These are phyloP conservation scores for Cheilosia vulpina DNA, from an alignment of 2,888 invertebrate species.

Conservation along the genomic window DNA sequence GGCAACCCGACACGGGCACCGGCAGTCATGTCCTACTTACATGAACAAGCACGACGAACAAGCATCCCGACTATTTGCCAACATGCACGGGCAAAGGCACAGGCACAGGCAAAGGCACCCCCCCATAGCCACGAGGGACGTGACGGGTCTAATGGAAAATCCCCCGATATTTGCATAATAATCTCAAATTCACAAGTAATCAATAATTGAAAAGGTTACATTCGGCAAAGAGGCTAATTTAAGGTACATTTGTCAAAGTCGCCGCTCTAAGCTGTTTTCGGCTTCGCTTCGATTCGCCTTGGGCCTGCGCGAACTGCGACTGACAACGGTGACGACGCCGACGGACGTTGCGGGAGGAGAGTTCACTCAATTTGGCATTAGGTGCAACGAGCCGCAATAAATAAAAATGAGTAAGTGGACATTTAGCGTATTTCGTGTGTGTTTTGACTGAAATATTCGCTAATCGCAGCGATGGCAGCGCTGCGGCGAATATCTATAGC, in stretches of 20 bases:
- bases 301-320: background rate
- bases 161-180: constrained; percentile 72
- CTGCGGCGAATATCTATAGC: background rate
- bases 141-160: constrained; percentile 63
- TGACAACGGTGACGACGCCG: constrained; percentile 3
- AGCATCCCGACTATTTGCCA: constrained; percentile 65
- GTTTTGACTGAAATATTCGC: constrained; percentile 53
- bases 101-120: background rate
- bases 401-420: constrained; percentile 71
- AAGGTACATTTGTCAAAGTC: constrained; percentile 74
- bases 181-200: constrained; percentile 73
- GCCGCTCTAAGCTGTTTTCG: constrained; percentile 58
- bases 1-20: constrained; percentile 18
- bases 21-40: constrained; percentile 61
- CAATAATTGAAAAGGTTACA: constrained; percentile 74
- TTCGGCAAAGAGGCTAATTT: constrained; percentile 70
- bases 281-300: constrained; percentile 42
- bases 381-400: constrained; percentile 70
- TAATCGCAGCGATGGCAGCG: constrained; percentile 31
- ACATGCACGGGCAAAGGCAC: constrained; percentile 2
- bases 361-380: constrained; percentile 68
- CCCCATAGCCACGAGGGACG: constrained; percentile 1
- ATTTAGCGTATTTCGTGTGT: constrained; percentile 61
- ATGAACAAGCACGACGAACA: constrained; percentile 41
- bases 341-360: constrained; percentile 45